Evolutionary conservation across 1,140 invertebrate species (phyloP).

Genomic region (Coptotermes formosanus): DNA sequence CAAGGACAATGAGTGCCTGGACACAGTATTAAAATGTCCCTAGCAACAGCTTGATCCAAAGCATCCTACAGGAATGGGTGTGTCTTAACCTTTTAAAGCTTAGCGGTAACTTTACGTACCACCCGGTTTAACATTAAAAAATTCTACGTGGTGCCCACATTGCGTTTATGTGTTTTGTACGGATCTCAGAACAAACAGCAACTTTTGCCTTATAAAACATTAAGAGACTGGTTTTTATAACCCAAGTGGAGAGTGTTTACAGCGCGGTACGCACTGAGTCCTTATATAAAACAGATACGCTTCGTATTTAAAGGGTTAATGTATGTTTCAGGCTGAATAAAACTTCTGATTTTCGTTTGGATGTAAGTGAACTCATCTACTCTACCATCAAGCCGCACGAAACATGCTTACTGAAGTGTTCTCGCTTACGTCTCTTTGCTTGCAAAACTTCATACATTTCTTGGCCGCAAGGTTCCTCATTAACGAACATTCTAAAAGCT

Average conservation of each 20-base stretch:
- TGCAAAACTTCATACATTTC: background rate
- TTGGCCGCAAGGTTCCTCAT: background rate
- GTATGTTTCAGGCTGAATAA: background rate
- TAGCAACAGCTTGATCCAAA: background rate
- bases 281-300: too few species aligned
- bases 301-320: too few species aligned
- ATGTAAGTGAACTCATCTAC: background rate
- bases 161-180: too few species aligned
- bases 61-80: background rate
- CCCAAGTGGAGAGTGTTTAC: too few species aligned
- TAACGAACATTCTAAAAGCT: background rate
- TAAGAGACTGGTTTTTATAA: too few species aligned
- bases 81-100: too few species aligned
- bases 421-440: background rate
- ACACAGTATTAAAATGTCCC: background rate
- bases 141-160: too few species aligned
- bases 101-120: too few species aligned
- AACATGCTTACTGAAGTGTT: background rate
- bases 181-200: too few species aligned
- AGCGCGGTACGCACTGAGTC: too few species aligned
- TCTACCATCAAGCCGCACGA: background rate
- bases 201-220: too few species aligned
- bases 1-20: background rate
- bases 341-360: background rate
- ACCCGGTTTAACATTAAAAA: too few species aligned